These are phyloP conservation scores for Cerastoderma edule DNA, from an alignment of 2,888 invertebrate species.

Conservation along the genomic window DNA sequence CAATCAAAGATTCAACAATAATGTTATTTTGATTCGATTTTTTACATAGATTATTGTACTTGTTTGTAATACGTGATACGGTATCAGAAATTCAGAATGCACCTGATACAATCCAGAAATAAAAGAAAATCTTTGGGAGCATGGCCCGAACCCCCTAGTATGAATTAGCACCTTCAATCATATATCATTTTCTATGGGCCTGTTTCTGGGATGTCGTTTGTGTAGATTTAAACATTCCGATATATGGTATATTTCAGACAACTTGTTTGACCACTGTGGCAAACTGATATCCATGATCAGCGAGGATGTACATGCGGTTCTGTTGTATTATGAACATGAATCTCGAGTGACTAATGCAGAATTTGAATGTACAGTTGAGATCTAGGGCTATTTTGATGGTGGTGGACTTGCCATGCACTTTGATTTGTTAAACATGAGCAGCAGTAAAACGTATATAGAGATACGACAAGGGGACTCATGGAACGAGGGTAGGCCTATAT, in stretches of 20 bases:
- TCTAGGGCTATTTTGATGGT: not conserved
- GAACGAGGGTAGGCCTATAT: constrained; percentile 4
- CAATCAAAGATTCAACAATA: too few relatives aligned
- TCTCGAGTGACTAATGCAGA: not conserved
- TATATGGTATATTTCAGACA: constrained; percentile 11
- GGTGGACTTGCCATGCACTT: constrained; percentile 12
- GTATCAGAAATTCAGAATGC: too few relatives aligned
- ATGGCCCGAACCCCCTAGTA: too few relatives aligned
- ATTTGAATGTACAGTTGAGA: constrained; percentile 2
- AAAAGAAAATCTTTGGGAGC: too few relatives aligned
- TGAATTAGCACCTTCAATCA: too few relatives aligned
- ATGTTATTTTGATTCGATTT: too few relatives aligned
- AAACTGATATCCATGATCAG: not conserved
- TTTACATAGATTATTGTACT: too few relatives aligned
- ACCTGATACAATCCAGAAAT: too few relatives aligned
- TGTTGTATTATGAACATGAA: constrained; percentile 3
- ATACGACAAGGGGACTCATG: constrained; percentile 14
- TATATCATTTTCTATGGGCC: too few relatives aligned
- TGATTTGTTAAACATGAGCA: not conserved
- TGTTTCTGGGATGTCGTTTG: too few relatives aligned
- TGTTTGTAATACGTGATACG: too few relatives aligned
- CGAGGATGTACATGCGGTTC: not conserved
- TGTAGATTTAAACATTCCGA: too few relatives aligned
- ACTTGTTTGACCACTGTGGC: constrained; percentile 5
- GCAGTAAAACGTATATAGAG: not conserved